Percentiles rank a stretch among this genome's conserved stretches.
Conservation (phyloP, 2,888 invertebrate species). For the Diloba caeruleocephala region DNA sequence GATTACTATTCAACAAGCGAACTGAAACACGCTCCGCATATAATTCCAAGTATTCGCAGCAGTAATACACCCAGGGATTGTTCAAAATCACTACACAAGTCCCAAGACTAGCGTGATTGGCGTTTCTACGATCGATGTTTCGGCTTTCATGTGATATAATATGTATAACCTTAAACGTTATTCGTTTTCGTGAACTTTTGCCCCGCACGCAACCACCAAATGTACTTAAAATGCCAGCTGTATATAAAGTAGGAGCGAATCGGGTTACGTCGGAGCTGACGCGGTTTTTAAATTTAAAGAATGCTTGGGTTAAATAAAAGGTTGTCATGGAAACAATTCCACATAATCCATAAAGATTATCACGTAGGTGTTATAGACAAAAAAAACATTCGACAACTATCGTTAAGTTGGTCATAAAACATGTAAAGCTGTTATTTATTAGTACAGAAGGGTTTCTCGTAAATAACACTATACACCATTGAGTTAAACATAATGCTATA, state of each 20-base stretch:
- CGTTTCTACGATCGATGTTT: slow-evolving; percentile 25
- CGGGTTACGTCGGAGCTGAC: slow-evolving; percentile 10
- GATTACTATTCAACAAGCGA: slow-evolving; percentile 62
- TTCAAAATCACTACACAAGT: slow-evolving; percentile 56
- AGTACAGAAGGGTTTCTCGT: not conserved
- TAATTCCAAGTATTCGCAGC: slow-evolving; percentile 65
- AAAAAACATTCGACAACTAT: too few species aligned
- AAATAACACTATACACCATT: too few species aligned
- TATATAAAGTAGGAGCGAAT: slow-evolving; percentile 31
- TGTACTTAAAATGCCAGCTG: slow-evolving; percentile 39
- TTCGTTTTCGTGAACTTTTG: slow-evolving; percentile 43
- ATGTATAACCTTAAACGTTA: slow-evolving; percentile 41
- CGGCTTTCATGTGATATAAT: slow-evolving; percentile 32
- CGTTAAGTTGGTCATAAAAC: not conserved
- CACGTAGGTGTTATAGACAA: not conserved
- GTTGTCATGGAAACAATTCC: slow-evolving; percentile 9
- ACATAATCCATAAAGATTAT: slow-evolving; percentile 10
- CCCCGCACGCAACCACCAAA: slow-evolving; percentile 41
- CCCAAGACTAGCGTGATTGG: slow-evolving; percentile 42
- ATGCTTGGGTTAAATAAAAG: slow-evolving; percentile 28
- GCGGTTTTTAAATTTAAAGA: slow-evolving; percentile 33
- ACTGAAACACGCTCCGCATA: slow-evolving; percentile 53
- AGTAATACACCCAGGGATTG: slow-evolving; percentile 60
- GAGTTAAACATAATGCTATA: too few species aligned
- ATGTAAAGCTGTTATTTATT: not conserved